Evolutionary conservation across 2,113 vertebrate species (phyloP).

Genomic region (Oceanites oceanicus): DNA sequence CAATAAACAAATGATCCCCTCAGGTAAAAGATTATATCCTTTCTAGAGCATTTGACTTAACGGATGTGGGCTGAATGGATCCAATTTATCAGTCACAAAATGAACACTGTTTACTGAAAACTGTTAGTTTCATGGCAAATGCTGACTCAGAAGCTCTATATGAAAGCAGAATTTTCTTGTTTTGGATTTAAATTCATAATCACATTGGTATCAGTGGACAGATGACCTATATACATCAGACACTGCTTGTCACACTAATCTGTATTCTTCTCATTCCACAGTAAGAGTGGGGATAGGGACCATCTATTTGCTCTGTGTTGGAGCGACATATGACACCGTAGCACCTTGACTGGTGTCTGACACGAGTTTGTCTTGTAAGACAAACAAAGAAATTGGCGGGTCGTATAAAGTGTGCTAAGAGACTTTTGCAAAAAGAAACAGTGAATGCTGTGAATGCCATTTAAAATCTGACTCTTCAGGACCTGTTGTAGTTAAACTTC

Average conservation of each 20-base stretch:
- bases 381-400: background rate
- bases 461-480: background rate
- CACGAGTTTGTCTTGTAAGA: background rate
- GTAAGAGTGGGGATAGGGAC: background rate
- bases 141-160: background rate
- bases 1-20: background rate
- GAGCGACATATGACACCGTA: background rate
- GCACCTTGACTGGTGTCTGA: background rate
- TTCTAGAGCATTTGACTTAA: background rate
- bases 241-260: background rate
- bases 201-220: background rate
- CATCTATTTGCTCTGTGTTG: background rate
- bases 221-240: background rate
- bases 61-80: background rate
- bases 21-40: background rate
- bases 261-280: background rate
- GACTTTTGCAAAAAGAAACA: background rate
- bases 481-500: background rate
- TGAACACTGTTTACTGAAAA: background rate
- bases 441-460: fast-evolving
- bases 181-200: background rate
- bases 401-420: background rate
- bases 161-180: background rate
- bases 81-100: background rate
- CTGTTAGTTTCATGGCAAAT: background rate